Evolutionary conservation across 1,140 invertebrate genomes (phyloP).

Genomic region (Pseudomyrmex sp.): DNA sequence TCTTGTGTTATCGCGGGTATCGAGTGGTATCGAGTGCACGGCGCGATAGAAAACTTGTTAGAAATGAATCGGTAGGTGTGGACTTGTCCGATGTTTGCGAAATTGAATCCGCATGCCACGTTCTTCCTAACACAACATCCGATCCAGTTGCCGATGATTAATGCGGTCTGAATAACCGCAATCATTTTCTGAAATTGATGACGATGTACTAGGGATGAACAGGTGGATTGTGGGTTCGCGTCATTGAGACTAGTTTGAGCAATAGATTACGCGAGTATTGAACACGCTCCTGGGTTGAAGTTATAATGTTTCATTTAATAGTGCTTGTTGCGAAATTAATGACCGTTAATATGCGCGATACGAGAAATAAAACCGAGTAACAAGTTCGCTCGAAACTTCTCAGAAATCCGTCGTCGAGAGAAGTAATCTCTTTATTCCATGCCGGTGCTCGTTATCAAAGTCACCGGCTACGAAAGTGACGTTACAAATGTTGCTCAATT

Average conservation of each 20-base stretch:
- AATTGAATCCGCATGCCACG: conserved; percentile 31
- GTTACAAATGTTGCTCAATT: conserved; percentile 54
- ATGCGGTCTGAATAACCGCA: conserved; percentile 55
- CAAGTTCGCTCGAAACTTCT: conserved; percentile 5
- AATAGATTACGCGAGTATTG: neutral
- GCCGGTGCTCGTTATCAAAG: conserved; percentile 26
- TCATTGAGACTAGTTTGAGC: conserved; percentile 9
- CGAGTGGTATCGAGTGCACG: conserved; percentile 3
- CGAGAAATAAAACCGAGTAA: conserved; percentile 1
- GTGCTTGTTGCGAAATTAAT: conserved; percentile 5
- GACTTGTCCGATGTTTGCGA: conserved; percentile 33
- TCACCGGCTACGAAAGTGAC: conserved; percentile 7
- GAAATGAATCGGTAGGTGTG: conserved; percentile 44
- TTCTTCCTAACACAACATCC: conserved; percentile 34
- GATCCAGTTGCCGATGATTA: conserved; percentile 57
- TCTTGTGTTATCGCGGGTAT: conserved; percentile 55
- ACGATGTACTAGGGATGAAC: conserved; percentile 37
- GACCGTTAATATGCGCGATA: neutral
- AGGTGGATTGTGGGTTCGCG: conserved; percentile 16
- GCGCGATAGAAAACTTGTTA: conserved; percentile 6
- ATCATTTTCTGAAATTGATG: conserved; percentile 52
- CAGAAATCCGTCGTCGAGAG: conserved; percentile 10
- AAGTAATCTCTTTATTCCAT: conserved; percentile 39
- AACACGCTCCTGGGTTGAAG: neutral
- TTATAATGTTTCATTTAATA: neutral